A percentile compares a stretch with the other conserved stretches of the same genome.
Conservation (phyloP, 2,113 vertebrate genomes). For the Carassius gibelio region DNA sequence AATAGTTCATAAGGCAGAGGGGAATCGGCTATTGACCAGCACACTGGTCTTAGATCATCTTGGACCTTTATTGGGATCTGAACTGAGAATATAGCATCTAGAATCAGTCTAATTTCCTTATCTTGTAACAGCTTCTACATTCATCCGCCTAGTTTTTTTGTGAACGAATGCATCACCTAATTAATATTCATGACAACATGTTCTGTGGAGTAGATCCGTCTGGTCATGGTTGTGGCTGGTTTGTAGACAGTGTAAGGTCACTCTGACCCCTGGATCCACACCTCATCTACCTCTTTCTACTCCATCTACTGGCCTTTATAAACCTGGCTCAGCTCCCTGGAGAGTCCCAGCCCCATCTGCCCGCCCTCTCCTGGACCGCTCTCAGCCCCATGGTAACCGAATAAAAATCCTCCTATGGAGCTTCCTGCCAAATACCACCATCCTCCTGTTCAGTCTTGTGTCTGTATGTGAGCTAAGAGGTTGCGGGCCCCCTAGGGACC, state of each 20-base stretch:
- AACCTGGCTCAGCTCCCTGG: constrained; percentile 33
- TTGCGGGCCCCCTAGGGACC: not conserved
- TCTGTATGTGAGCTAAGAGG: constrained; percentile 41
- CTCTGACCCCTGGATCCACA: constrained; percentile 12
- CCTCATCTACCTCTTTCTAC: constrained; percentile 8
- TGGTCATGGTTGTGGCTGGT: constrained; percentile 1
- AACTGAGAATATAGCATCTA: not conserved
- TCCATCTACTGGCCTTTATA: constrained; percentile 29
- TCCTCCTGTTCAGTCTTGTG: constrained; percentile 50
- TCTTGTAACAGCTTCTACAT: constrained; percentile 2
- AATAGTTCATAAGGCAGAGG: not conserved
- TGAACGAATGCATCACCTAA: not conserved
- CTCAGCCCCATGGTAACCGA: not conserved
- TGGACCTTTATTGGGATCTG: not conserved
- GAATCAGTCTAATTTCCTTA: not conserved
- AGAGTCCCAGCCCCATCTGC: constrained; percentile 31
- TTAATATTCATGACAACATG: constrained; percentile 33
- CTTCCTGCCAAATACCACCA: constrained; percentile 29
- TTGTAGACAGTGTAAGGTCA: not conserved
- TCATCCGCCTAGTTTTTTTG: not conserved
- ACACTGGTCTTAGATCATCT: not conserved
- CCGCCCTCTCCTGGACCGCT: not conserved
- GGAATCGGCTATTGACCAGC: not conserved
- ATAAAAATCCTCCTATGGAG: constrained; percentile 31
- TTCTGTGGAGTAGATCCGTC: not conserved